These are phyloP conservation scores for Aphelinus atriplicis DNA, from an alignment of 1,140 invertebrate species.

Conservation along the genomic window DNA sequence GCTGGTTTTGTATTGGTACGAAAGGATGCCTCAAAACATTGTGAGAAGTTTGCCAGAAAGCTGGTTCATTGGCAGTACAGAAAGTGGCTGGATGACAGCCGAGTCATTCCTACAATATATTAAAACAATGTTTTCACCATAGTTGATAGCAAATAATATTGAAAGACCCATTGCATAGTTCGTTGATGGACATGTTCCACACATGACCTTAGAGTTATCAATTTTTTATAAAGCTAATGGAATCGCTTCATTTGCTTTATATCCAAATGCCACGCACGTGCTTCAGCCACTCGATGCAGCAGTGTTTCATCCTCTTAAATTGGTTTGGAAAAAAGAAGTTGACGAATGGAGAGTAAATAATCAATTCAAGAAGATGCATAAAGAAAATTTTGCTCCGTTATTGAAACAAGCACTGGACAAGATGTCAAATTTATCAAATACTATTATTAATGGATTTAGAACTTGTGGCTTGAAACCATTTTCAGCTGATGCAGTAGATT, in stretches of 20 bases:
- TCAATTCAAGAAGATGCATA: background rate
- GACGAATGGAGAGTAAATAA: slow-evolving; percentile 9
- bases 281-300: slow-evolving; percentile 18
- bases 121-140: slow-evolving; percentile 22
- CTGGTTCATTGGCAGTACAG: slow-evolving; percentile 45
- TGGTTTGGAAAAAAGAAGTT: slow-evolving; percentile 9
- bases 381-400: slow-evolving; percentile 19
- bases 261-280: slow-evolving; percentile 19
- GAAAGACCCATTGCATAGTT: slow-evolving; percentile 53
- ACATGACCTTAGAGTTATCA: slow-evolving; percentile 51
- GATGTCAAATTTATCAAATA: slow-evolving; percentile 6
- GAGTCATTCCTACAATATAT: slow-evolving; percentile 39
- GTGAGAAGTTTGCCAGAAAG: slow-evolving; percentile 42
- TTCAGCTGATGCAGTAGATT: slow-evolving; percentile 11
- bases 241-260: slow-evolving; percentile 12
- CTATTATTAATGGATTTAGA: slow-evolving; percentile 13
- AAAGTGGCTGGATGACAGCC: slow-evolving; percentile 38
- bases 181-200: slow-evolving; percentile 55
- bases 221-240: slow-evolving; percentile 53
- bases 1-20: slow-evolving; percentile 54
- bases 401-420: slow-evolving; percentile 20
- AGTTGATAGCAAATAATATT: slow-evolving; percentile 45
- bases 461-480: slow-evolving; percentile 25
- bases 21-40: slow-evolving; percentile 47
- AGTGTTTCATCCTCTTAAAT: slow-evolving; percentile 14